Percentiles rank a stretch among this genome's conserved stretches.
Conservation (phyloP, 2,888 invertebrate genomes). For the Trichogramma dendrolimi region DNA sequence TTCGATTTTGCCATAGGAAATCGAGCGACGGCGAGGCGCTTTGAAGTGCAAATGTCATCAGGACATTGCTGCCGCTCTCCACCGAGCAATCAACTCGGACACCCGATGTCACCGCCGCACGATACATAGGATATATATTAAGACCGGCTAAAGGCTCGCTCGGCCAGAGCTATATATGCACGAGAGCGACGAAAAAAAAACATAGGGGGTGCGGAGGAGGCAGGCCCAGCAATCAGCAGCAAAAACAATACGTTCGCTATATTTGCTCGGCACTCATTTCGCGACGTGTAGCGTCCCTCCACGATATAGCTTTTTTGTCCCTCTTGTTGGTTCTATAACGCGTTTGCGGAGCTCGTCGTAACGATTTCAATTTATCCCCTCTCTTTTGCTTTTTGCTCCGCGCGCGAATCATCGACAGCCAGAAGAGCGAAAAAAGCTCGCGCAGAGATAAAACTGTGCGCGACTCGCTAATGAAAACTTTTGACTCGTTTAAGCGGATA, state of each 20-base stretch:
- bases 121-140: too few relatives aligned
- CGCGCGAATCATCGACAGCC: too few relatives aligned
- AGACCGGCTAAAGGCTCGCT: too few relatives aligned
- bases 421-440: too few relatives aligned
- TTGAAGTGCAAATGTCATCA: conserved; percentile 39
- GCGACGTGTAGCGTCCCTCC: conserved; percentile 29
- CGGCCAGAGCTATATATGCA: too few relatives aligned
- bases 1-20: conserved; percentile 14
- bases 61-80: neutral
- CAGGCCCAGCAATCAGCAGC: conserved; percentile 42
- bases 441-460: too few relatives aligned
- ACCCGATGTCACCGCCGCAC: neutral
- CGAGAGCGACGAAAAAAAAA: too few relatives aligned
- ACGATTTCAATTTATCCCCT: conserved; percentile 28
- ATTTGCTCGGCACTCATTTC: conserved; percentile 48
- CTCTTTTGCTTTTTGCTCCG: conserved; percentile 17
- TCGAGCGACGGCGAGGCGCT: conserved; percentile 24
- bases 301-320: too few relatives aligned
- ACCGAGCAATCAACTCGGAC: conserved; percentile 15
- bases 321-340: conserved; percentile 16
- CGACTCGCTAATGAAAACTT: too few relatives aligned
- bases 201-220: neutral
- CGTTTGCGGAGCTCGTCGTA: conserved; percentile 27
- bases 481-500: too few relatives aligned
- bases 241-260: conserved; percentile 44